Conservation (phyloP, 2,113 vertebrate species). For the Talpa occidentalis region DNA sequence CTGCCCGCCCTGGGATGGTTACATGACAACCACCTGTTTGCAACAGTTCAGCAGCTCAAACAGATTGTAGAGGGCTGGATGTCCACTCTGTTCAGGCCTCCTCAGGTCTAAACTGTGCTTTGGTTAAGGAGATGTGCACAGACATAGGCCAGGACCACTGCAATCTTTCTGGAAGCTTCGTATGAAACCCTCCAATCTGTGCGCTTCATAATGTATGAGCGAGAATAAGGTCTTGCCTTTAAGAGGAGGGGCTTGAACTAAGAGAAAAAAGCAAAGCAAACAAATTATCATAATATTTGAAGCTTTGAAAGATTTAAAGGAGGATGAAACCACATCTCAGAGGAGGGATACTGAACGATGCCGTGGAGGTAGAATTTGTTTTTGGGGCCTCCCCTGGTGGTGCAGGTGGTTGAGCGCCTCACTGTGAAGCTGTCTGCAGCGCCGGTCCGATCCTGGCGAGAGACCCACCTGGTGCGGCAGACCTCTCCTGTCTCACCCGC, state of each 20-base stretch:
- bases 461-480: too few relatives aligned
- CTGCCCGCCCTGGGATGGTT: too few relatives aligned
- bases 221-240: neutral
- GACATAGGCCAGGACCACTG: neutral
- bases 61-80: neutral
- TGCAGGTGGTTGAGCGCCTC: too few relatives aligned
- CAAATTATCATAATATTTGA: neutral
- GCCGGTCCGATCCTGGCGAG: too few relatives aligned
- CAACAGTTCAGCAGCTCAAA: too few relatives aligned
- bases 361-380: too few relatives aligned
- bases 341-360: rapidly evolving
- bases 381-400: too few relatives aligned
- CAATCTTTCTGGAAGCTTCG: neutral
- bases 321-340: neutral
- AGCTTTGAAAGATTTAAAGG: neutral
- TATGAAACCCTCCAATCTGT: neutral
- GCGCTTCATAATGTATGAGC: neutral
- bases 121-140: neutral
- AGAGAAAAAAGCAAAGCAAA: neutral
- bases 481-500: too few relatives aligned
- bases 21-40: neutral
- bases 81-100: neutral
- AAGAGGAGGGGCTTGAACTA: neutral
- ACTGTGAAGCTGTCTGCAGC: too few relatives aligned
- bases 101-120: too few relatives aligned